Base-by-base conservation (phyloP, 2,888 invertebrate genomes). In the Melanostoma mellinum region DNA sequence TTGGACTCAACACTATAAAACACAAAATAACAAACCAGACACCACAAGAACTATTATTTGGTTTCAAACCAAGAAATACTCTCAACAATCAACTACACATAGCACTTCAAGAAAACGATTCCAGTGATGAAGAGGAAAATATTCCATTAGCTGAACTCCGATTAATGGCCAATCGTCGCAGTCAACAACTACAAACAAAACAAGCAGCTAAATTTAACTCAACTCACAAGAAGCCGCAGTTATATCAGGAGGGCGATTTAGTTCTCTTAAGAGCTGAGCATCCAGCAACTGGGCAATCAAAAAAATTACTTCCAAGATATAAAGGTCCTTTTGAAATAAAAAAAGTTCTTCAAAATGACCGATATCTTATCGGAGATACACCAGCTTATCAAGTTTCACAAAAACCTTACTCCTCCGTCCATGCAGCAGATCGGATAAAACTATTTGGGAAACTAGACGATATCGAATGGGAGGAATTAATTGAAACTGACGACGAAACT, bases 241-340 rank as follows among this genome's bases (percentile, higher is more conserved):
- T 30, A 9, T 72, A 72, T 32, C 3, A 30, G 6, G 53, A 52
- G 2, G 72, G 44, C 4, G 55, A 72, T 36, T 3, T 72, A 2
- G 55, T 63, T 3, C 32, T 63, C 3, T 53, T 72, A 4, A 2
- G 55, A 5, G 52, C 50, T 32, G 58, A 71, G 20, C 50, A 50
- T 44, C 6, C 42, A 3, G 10, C 50, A 4, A 60, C 71, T 3
- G 71, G 60, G 1, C 77, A 86, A 56, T 55, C 55, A n/a, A 55
- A 10, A 55, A 55, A 55, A 55, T 36, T 55, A 3, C 10, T 36
- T 1, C 55, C 55, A 6, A 55, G 35, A n/a, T 86, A 61, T 56
- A 80, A 78, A 50, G 85, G 85, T n/a, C 81, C 85, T 1, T 86
- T 85, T 46, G 53, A 82, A 4, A 53, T 87, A 1, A 73, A 65